Conservation (phyloP, 2,888 invertebrate genomes). For the Heterodera filipjevi region DNA sequence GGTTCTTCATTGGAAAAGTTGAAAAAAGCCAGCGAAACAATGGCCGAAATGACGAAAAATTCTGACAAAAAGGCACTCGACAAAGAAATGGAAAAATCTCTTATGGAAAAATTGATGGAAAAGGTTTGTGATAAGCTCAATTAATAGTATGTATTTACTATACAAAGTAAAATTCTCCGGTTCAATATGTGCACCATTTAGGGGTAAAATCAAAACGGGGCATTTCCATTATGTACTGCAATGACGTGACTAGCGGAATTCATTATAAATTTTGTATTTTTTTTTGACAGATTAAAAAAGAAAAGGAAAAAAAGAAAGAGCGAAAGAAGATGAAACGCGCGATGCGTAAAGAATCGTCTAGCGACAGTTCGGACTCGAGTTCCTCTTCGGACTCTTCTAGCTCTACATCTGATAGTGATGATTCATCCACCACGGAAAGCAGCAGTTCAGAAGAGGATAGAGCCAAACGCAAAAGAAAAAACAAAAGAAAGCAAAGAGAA, state of each 20-base stretch:
- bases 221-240: too few species aligned
- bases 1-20: constrained; percentile 62
- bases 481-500: background rate
- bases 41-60: constrained; percentile 16
- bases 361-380: constrained; percentile 28
- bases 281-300: constrained; percentile 31
- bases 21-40: constrained; percentile 46
- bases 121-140: too few species aligned
- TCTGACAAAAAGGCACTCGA: constrained; percentile 41
- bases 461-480: constrained; percentile 5
- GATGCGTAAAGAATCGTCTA: constrained; percentile 26
- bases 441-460: background rate
- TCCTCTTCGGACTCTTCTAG: constrained; percentile 18
- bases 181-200: too few species aligned
- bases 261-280: constrained; percentile 34
- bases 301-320: constrained; percentile 21
- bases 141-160: too few species aligned
- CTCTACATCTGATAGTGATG: constrained; percentile 9
- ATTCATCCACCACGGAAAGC: background rate
- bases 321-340: constrained; percentile 29
- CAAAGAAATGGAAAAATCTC: constrained; percentile 47
- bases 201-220: too few species aligned
- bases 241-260: too few species aligned
- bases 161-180: too few species aligned
- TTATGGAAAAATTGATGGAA: constrained; percentile 48